A percentile compares a stretch with the other conserved stretches of the same genome.
Evolutionary conservation across 2,888 invertebrate genomes (phyloP).

Genomic region (Lydus trimaculatus): DNA sequence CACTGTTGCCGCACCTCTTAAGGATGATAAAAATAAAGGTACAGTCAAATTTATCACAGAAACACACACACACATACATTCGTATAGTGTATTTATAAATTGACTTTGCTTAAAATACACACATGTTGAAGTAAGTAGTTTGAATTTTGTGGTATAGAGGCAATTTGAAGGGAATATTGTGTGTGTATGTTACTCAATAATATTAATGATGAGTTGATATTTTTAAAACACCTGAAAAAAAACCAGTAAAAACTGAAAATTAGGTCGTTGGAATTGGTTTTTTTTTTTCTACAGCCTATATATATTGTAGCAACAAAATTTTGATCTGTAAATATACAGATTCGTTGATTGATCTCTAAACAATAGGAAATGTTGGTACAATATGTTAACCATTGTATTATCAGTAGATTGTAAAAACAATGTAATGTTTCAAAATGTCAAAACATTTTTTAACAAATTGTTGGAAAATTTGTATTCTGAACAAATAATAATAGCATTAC

Average conservation of each 20-base stretch:
- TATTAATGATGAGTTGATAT: not conserved
- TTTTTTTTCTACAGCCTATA: too few species aligned
- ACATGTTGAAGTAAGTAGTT: not conserved
- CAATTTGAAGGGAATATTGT: not conserved
- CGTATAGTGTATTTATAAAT: not conserved
- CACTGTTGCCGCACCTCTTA: not conserved
- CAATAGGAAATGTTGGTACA: too few species aligned
- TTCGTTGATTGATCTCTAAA: too few species aligned
- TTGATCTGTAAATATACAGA: too few species aligned
- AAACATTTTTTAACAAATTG: too few species aligned
- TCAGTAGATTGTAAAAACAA: too few species aligned
- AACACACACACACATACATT: too few species aligned
- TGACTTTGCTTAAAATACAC: not conserved
- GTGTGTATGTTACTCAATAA: not conserved
- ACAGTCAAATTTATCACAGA: conserved; percentile 1
- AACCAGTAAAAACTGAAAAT: not conserved
- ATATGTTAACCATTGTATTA: too few species aligned
- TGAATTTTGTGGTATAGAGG: not conserved
- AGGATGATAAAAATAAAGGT: not conserved
- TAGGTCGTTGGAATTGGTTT: not conserved
- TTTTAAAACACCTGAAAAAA: conserved; percentile 1
- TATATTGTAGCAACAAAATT: too few species aligned
- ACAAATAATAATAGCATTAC: too few species aligned
- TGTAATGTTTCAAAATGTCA: too few species aligned
- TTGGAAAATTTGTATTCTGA: too few species aligned